Conservation (phyloP, 2,888 invertebrate genomes). For the Tachina grossa region DNA sequence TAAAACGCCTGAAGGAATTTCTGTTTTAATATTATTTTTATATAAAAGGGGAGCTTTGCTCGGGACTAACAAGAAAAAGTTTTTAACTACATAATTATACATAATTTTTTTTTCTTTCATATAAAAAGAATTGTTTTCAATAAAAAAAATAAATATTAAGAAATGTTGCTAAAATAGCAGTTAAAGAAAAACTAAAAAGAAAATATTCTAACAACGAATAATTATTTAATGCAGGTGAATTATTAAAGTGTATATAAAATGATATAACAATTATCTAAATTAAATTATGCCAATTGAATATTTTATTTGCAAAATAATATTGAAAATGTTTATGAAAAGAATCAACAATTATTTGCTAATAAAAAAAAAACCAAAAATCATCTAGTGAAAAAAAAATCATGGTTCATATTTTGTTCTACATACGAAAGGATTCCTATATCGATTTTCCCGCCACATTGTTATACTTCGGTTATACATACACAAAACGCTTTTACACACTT, state of each 20-base stretch:
- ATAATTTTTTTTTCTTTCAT: neutral
- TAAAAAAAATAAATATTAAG: conserved; percentile 33
- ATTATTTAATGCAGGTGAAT: conserved; percentile 54
- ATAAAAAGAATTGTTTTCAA: conserved; percentile 6
- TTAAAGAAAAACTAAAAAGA: conserved; percentile 32
- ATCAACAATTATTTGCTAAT: conserved; percentile 61
- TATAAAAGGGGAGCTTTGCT: conserved; percentile 67
- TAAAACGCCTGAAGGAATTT: conserved; percentile 68
- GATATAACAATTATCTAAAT: neutral
- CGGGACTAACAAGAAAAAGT: conserved; percentile 55
- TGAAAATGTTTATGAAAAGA: conserved; percentile 4
- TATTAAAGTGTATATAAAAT: conserved; percentile 11
- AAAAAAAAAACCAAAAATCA: conserved; percentile 26
- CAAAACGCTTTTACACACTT: conserved; percentile 33
- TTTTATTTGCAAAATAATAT: neutral
- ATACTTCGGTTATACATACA: conserved; percentile 63
- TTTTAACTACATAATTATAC: neutral
- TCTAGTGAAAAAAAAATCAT: conserved; percentile 34
- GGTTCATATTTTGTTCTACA: conserved; percentile 38
- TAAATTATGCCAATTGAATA: neutral
- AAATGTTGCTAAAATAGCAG: conserved; percentile 64
- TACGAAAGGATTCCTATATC: conserved; percentile 62
- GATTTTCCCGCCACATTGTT: conserved; percentile 71
- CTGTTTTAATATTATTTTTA: conserved; percentile 60
- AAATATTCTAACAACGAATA: conserved; percentile 49